These are phyloP conservation scores for Oxyura jamaicensis DNA, from an alignment of 2,113 vertebrate genomes.

Conservation along the genomic window DNA sequence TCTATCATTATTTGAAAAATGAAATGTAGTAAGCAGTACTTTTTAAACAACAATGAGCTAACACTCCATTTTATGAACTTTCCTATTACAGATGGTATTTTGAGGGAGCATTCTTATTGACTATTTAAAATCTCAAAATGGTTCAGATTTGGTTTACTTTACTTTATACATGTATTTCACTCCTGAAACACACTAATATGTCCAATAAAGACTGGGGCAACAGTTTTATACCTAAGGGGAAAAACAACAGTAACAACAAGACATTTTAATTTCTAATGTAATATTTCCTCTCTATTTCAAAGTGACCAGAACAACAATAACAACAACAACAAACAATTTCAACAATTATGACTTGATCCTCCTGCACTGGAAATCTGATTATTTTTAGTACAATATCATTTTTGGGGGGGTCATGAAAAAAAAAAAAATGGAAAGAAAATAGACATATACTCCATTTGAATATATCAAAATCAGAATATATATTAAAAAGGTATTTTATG, in stretches of 20 bases:
- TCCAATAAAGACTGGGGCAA: background rate
- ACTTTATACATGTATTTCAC: background rate
- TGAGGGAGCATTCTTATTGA: background rate
- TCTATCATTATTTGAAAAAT: background rate
- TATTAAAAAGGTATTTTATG: background rate
- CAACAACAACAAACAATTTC: background rate
- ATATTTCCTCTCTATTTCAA: background rate
- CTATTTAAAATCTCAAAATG: background rate
- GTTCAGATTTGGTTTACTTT: background rate
- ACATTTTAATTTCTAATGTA: background rate
- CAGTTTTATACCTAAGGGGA: rapidly evolving
- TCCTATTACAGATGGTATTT: background rate
- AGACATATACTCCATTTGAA: background rate
- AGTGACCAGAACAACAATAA: background rate
- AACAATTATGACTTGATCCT: background rate
- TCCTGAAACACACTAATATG: background rate
- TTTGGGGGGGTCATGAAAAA: background rate
- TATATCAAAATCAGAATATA: background rate
- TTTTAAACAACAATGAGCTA: background rate
- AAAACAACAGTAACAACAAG: background rate
- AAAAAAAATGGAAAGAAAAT: background rate
- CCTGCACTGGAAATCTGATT: background rate
- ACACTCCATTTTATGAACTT: background rate
- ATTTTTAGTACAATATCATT: background rate
- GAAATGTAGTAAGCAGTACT: background rate